Evolutionary conservation across 2,888 invertebrate species (phyloP).

Genomic region (Drosophila leonis): DNA sequence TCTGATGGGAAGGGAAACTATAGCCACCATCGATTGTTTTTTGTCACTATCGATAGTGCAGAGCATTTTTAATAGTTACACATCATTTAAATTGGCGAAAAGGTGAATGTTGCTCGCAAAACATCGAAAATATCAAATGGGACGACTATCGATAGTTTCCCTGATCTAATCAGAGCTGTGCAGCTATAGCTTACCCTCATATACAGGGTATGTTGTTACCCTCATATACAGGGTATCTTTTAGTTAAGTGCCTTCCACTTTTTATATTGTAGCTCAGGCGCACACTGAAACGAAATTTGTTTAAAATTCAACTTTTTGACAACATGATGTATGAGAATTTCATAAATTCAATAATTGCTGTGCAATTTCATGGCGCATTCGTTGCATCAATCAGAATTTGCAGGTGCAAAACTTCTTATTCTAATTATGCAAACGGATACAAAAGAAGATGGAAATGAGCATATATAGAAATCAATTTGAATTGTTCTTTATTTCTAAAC

Average conservation of each 20-base stretch:
- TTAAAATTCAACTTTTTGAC: slow-evolving; percentile 5
- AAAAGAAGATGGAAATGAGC: neutral
- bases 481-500: neutral
- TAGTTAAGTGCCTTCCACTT: neutral
- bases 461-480: neutral
- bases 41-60: too few species aligned
- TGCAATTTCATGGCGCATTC: slow-evolving; percentile 3
- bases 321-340: slow-evolving; percentile 22
- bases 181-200: fast-evolving
- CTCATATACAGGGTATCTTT: neutral
- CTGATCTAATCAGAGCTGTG: neutral
- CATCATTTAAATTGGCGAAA: too few species aligned
- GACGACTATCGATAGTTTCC: too few species aligned
- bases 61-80: too few species aligned
- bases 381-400: slow-evolving; percentile 4
- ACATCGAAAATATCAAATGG: too few species aligned
- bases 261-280: slow-evolving; percentile 8
- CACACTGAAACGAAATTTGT: slow-evolving; percentile 36
- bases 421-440: neutral
- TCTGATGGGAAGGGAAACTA: too few species aligned
- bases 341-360: neutral
- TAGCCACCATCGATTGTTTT: too few species aligned
- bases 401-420: neutral
- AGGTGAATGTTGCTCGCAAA: too few species aligned
- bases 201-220: neutral